Percentiles rank a stretch among this genome's conserved stretches.
Conservation (phyloP, 2,888 invertebrate species). For the Calameuta filiformis region DNA sequence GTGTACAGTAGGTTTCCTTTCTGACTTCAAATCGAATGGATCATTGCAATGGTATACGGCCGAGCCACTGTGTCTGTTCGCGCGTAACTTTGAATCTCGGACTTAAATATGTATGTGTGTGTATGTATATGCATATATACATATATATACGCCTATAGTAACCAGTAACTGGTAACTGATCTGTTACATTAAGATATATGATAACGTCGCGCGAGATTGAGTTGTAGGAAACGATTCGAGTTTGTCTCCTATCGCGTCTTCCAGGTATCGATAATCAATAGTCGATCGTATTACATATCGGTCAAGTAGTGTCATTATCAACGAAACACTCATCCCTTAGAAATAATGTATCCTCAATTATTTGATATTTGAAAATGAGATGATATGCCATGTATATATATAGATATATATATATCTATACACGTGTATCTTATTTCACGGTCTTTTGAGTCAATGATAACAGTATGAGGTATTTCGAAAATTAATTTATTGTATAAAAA, state of each 20-base stretch:
- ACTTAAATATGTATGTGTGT: neutral
- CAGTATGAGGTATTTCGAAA: neutral
- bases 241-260: neutral
- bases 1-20: neutral
- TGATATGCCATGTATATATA: neutral
- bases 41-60: neutral
- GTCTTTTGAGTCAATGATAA: neutral
- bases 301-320: neutral
- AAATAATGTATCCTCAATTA: neutral
- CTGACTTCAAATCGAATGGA: neutral
- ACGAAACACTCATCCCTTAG: neutral
- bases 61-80: neutral
- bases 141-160: neutral
- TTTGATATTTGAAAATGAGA: neutral
- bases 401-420: no score
- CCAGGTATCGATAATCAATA: neutral
- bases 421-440: neutral
- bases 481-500: neutral
- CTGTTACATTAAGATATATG: conserved; percentile 14
- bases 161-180: neutral
- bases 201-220: conserved; percentile 32
- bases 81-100: neutral
- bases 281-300: neutral
- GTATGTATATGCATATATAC: no score
- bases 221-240: conserved; percentile 36